phyloP scores from a whole-genome alignment of 2,797 vertebrate species.

The Diceros bicornis region DNA sequence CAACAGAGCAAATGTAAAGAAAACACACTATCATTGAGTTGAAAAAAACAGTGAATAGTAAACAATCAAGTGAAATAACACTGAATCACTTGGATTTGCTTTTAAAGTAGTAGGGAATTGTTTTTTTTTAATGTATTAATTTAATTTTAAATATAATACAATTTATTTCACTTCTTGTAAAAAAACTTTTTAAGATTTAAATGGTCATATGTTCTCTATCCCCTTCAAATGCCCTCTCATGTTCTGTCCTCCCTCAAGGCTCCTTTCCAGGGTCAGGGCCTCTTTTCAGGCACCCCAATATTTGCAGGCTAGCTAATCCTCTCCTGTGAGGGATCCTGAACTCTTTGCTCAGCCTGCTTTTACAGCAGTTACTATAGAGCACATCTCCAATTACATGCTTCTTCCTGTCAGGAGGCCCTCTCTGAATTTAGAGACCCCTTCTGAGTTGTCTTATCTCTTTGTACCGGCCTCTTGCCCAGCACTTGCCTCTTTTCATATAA shows the following conservation, averaged over 20 bases:
- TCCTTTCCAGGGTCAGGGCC: neutral
- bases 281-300: neutral
- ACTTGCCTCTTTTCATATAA: neutral
- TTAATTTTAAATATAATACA: constrained; percentile 33
- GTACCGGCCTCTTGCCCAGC: neutral
- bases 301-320: neutral
- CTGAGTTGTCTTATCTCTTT: neutral
- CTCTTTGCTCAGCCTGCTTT: neutral
- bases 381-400: neutral
- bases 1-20: neutral
- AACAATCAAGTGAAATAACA: constrained; percentile 12
- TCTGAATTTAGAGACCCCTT: constrained; percentile 55
- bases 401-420: constrained; percentile 51
- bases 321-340: neutral
- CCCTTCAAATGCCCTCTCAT: neutral
- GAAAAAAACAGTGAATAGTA: constrained; percentile 32
- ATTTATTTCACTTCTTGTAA: neutral
- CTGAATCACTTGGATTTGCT: neutral
- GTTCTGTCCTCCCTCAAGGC: neutral
- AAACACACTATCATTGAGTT: neutral
- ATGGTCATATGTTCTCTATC: neutral
- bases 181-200: neutral
- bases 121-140: neutral
- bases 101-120: constrained; percentile 13
- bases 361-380: neutral